Conservation (phyloP, 2,797 vertebrate species). For the Pangasius krempfi region DNA sequence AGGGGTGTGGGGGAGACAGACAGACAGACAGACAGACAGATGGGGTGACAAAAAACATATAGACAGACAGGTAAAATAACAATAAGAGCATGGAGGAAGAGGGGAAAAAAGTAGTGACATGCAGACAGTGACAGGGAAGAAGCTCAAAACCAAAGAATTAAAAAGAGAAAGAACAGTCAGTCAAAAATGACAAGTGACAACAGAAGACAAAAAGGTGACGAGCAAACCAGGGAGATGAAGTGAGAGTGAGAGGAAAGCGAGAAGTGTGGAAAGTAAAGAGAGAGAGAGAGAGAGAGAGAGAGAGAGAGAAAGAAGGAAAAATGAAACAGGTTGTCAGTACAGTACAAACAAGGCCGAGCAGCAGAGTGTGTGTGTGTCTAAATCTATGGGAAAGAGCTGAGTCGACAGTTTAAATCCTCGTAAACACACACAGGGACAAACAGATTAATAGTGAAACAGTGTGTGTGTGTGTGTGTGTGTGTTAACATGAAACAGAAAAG, state of each 20-base stretch:
- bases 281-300: conserved; percentile 10
- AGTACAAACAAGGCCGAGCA: conserved; percentile 36
- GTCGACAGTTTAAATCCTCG: background rate
- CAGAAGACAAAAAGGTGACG: background rate
- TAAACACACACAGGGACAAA: background rate
- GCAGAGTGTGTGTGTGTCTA: conserved; percentile 34
- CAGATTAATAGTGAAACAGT: background rate
- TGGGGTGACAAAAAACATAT: conserved; percentile 25
- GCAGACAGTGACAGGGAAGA: background rate
- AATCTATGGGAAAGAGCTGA: background rate
- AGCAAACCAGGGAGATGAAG: conserved; percentile 37
- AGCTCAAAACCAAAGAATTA: conserved; percentile 24
- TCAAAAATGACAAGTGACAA: background rate
- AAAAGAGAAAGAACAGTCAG: background rate
- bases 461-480: background rate
- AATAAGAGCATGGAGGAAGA: conserved; percentile 26
- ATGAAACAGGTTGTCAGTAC: background rate
- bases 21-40: conserved; percentile 40
- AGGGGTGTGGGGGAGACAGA: conserved; percentile 69
- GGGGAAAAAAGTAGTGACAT: conserved; percentile 6
- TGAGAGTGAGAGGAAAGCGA: conserved; percentile 30
- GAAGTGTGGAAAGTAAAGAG: conserved; percentile 41
- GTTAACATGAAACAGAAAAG: no score
- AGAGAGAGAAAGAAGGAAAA: background rate
- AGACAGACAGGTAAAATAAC: conserved; percentile 37